Conservation (phyloP, 1,140 invertebrate species). For the Danaus melanippus region DNA sequence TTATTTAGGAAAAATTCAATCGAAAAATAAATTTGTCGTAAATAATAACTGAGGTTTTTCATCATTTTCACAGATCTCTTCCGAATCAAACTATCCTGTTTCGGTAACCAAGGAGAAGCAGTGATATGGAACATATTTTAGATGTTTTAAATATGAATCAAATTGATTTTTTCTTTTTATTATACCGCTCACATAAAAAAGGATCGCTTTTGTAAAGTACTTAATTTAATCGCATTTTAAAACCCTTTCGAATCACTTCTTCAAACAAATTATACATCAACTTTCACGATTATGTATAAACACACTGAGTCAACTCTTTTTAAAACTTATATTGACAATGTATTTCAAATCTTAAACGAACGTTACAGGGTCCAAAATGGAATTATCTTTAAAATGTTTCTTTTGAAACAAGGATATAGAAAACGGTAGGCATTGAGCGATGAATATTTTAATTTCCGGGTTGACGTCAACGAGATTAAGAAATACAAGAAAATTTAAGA, state of each 20-base stretch:
- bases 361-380: conserved; percentile 3
- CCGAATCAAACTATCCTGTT: too few species aligned
- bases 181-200: neutral
- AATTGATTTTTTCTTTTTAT: neutral
- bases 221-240: conserved; percentile 3
- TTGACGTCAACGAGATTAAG: conserved; percentile 28
- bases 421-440: conserved; percentile 16
- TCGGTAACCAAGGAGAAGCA: too few species aligned
- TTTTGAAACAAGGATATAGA: conserved; percentile 20
- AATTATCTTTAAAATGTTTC: conserved; percentile 3
- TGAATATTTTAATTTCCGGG: conserved; percentile 33
- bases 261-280: conserved; percentile 15
- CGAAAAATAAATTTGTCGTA: too few species aligned
- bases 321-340: neutral
- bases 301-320: conserved; percentile 15
- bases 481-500: conserved; percentile 21
- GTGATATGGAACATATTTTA: too few species aligned
- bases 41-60: too few species aligned
- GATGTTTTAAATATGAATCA: too few species aligned
- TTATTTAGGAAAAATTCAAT: too few species aligned
- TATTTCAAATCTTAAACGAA: neutral
- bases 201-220: neutral
- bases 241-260: conserved; percentile 13
- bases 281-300: conserved; percentile 15
- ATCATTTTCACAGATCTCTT: too few species aligned